Conservation (phyloP, 2,113 vertebrate species). For the Spea multiplicata region DNA sequence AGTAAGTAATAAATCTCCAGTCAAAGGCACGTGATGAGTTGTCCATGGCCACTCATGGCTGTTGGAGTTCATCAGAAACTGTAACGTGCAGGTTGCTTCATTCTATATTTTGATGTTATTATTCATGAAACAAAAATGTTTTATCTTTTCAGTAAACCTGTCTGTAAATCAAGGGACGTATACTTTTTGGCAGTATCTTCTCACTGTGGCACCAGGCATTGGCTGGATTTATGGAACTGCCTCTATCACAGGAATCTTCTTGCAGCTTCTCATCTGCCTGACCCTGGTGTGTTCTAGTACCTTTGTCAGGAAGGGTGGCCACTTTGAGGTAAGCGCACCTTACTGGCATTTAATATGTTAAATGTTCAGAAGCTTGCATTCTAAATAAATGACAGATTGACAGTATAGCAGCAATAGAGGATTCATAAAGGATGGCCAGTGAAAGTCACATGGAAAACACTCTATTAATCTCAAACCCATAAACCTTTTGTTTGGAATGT, state of each 20-base stretch:
- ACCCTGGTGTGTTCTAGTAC: slow-evolving; percentile 79
- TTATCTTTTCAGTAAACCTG: slow-evolving; percentile 30
- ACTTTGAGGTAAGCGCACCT: slow-evolving; percentile 73
- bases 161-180: slow-evolving; percentile 29
- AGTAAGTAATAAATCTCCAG: slow-evolving; percentile 60
- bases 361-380: no score
- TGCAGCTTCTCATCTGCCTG: slow-evolving; percentile 70
- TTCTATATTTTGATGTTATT: no score
- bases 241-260: slow-evolving; percentile 68
- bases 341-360: no score
- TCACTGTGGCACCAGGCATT: slow-evolving; percentile 67
- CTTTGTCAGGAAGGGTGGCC: slow-evolving; percentile 75
- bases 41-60: background rate
- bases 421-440: no score
- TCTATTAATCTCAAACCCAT: no score
- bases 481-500: no score
- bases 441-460: no score
- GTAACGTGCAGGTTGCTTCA: background rate
- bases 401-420: no score
- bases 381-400: no score
- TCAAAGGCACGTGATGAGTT: background rate
- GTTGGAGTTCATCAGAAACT: background rate
- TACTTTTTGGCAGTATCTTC: slow-evolving; percentile 73
- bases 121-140: background rate
- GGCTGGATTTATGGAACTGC: slow-evolving; percentile 73